Percentiles rank a stretch among this genome's conserved stretches.
phyloP scores from a whole-genome alignment of 2,797 vertebrate species.

The Phyllotis vaccarum region DNA sequence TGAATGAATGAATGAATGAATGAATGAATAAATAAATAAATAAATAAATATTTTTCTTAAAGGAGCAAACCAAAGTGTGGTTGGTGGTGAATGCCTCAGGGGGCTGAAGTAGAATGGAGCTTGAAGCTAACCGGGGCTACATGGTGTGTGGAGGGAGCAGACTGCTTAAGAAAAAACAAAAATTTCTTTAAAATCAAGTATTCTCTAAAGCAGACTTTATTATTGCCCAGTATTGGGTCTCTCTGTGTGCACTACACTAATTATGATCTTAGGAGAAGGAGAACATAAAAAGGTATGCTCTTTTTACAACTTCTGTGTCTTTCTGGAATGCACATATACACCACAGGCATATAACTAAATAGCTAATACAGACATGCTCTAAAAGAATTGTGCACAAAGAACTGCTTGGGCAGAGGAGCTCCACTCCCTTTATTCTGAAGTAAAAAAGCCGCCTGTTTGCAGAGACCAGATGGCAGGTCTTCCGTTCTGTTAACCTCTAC shows the following conservation, averaged over 20 bases:
- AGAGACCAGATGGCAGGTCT: not conserved
- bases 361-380: not conserved
- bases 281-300: not conserved
- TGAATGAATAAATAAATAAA: no score
- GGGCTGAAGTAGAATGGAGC: not conserved
- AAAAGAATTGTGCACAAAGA: constrained; percentile 17
- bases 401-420: not conserved
- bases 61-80: not conserved
- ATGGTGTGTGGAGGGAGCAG: not conserved
- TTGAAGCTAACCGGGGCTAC: not conserved
- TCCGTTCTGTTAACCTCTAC: not conserved
- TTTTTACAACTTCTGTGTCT: not conserved
- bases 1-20: no score
- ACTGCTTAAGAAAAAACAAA: constrained; percentile 27
- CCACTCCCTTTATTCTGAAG: not conserved
- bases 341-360: not conserved
- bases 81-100: no score
- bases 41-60: not conserved
- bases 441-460: not conserved
- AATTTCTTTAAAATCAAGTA: constrained; percentile 47
- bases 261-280: not conserved
- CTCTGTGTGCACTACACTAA: not conserved
- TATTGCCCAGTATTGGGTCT: not conserved
- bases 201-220: constrained; percentile 36
- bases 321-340: not conserved